A percentile compares a stretch with the other conserved stretches of the same genome.
phyloP scores from a whole-genome alignment of 2,888 invertebrate genomes.

The Sceliomorpha sp. region DNA sequence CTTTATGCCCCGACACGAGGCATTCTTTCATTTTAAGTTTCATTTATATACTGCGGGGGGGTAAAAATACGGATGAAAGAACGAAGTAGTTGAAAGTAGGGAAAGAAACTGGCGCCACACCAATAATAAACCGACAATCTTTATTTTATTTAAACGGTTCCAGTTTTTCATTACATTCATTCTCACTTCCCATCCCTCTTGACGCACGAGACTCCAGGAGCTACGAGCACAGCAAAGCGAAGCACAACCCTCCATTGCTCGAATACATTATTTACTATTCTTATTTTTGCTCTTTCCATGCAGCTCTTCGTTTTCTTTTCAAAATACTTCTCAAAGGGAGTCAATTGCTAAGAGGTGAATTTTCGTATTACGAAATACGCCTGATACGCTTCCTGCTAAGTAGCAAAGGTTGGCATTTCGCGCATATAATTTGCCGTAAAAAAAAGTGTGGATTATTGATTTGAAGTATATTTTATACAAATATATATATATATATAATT shows the following conservation, averaged over 20 bases:
- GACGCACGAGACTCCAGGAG: constrained; percentile 49
- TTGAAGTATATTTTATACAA: too few relatives aligned
- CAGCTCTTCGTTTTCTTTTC: constrained; percentile 31
- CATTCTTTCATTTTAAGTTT: too few relatives aligned
- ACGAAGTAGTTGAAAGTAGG: constrained; percentile 17
- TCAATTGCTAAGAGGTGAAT: constrained; percentile 34
- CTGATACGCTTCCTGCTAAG: constrained; percentile 49
- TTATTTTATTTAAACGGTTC: constrained; percentile 79
- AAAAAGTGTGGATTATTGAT: too few relatives aligned
- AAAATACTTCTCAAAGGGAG: constrained; percentile 26
- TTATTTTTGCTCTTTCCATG: constrained; percentile 69
- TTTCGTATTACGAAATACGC: constrained; percentile 31
- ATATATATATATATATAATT: too few relatives aligned
- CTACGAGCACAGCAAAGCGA: constrained; percentile 46
- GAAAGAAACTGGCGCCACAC: constrained; percentile 66
- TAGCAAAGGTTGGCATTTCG: constrained; percentile 7
- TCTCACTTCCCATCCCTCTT: constrained; percentile 65
- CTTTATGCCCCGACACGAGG: too few relatives aligned
- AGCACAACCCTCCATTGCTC: constrained; percentile 58
- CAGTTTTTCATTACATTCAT: constrained; percentile 79
- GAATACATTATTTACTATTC: constrained; percentile 77
- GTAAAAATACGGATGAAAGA: constrained; percentile 40
- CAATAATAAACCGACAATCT: constrained; percentile 76
- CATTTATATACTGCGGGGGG: constrained; percentile 36
- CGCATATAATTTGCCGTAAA: too few relatives aligned